Base-by-base conservation (phyloP, 2,797 vertebrate genomes). In the Hephaestus fuliginosus region DNA sequence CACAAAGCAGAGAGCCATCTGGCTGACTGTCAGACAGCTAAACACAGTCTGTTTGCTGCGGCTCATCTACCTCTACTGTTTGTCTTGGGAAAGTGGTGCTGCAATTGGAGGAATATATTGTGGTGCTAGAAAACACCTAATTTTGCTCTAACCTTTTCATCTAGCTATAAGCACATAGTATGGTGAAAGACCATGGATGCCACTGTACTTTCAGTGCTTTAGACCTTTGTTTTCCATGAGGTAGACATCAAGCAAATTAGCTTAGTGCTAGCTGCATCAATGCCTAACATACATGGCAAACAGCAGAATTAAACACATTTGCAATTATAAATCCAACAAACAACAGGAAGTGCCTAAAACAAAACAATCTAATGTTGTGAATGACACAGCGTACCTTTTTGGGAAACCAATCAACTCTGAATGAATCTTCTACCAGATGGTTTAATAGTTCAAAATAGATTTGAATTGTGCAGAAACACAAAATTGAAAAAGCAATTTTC, bases 1-100 rank as follows among this genome's bases (percentile, higher is more conserved):
- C 76, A 68, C 83, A 73, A 86, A 85, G 84, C 85, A 87, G 72
- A 84, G 78, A 79, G 79, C 91, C 92, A 94, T 90, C 92, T 95
- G 93, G 93, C 85, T 78, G 67, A 72, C 75, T 81, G 82, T 82
- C 82, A 91, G 68, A 55, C 39, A 61, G 82, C 81, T 89, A 69
- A 91, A 82, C 71, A 76, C 65, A 69, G 71, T 74, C 74, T 89
- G 82, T 86, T 87, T 83, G 55, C 63, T 80, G 64, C 61, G 52
- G 74, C 55, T 76, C 73, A 41, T 76, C 41, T 69, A 61, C 66
- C 63, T 74, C 44, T 39, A 15, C 51, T 76, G 83, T 87, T 87
- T 81, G 70, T 70, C 15, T 69, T 64, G 28, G 51, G 48, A 85
- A 76, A 80, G 53, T 52, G 56, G n/a, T 53, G 67, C 74, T 70